Conservation (phyloP, 92 coral and sea anemone genomes). For the Zoanthus sociatus region DNA sequence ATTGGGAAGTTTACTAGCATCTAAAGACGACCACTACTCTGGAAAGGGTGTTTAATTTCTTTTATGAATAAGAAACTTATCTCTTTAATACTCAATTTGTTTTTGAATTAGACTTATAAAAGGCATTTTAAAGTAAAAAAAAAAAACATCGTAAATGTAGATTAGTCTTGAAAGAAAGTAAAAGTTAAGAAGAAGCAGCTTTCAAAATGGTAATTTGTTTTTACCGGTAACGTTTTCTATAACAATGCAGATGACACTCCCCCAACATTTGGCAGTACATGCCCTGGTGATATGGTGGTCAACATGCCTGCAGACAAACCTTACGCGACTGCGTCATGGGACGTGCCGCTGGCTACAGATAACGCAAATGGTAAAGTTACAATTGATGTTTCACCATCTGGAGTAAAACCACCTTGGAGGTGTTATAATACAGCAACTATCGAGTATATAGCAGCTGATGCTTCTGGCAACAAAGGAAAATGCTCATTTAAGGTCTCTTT, state of each 20-base stretch:
- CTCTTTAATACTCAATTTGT: no score
- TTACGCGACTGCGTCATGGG: conserved; percentile 6
- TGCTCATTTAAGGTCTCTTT: conserved; percentile 16
- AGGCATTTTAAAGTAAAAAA: no score
- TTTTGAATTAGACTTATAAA: no score
- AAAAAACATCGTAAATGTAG: no score
- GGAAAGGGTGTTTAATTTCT: no score
- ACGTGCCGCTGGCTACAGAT: conserved; percentile 1
- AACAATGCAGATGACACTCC: neutral
- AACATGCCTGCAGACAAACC: conserved; percentile 7
- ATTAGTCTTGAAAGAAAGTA: no score
- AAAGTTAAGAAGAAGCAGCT: no score
- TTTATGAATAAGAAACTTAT: no score
- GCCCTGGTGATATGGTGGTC: neutral
- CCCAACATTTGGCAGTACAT: conserved; percentile 17
- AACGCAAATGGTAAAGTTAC: neutral
- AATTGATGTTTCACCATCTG: neutral
- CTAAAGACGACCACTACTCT: no score
- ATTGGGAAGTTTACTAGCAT: no score
- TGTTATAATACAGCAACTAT: neutral
- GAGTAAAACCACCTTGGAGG: conserved; percentile 14
- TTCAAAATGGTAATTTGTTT: no score
- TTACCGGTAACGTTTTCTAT: no score
- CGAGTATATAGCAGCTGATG: conserved; percentile 9
- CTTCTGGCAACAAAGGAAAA: neutral